Evolutionary conservation across 1,140 invertebrate genomes (phyloP).

Genomic region (Arctopsyche grandis): DNA sequence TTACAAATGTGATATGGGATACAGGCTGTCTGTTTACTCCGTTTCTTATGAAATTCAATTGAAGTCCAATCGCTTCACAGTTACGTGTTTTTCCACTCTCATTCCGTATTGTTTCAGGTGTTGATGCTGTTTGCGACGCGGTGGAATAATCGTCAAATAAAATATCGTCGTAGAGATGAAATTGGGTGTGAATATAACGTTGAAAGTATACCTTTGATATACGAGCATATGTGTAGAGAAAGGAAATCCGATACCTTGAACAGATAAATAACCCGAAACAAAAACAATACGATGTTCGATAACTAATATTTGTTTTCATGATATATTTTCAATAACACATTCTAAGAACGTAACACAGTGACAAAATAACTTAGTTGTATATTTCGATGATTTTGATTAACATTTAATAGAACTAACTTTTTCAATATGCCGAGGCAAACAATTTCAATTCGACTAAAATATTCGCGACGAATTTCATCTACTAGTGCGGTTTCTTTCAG

Average conservation of each 20-base stretch:
- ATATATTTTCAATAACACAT: background rate
- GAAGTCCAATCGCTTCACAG: conserved; percentile 25
- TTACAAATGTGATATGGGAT: conserved; percentile 51
- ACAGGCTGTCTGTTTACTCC: conserved; percentile 49
- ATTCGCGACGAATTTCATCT: background rate
- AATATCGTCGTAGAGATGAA: background rate
- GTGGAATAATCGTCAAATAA: background rate
- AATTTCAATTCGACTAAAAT: too few species aligned
- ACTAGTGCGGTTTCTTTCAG: too few species aligned
- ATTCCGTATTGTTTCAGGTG: conserved; percentile 13
- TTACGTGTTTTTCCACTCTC: background rate
- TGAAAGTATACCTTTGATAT: background rate
- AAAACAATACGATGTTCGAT: conserved; percentile 22
- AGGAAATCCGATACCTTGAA: conserved; percentile 4
- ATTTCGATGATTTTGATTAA: too few species aligned
- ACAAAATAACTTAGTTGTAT: conserved; percentile 10
- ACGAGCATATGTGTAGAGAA: background rate
- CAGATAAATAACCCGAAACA: conserved; percentile 3
- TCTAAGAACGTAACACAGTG: background rate
- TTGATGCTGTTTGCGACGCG: background rate
- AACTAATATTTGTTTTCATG: background rate
- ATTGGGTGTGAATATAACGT: too few species aligned
- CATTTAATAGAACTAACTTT: too few species aligned
- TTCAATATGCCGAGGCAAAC: too few species aligned
- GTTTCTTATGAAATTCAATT: conserved; percentile 46